Percentiles rank a stretch among this genome's conserved stretches.
Conservation (phyloP, 2,888 invertebrate genomes). For the Idaea dimidiata region DNA sequence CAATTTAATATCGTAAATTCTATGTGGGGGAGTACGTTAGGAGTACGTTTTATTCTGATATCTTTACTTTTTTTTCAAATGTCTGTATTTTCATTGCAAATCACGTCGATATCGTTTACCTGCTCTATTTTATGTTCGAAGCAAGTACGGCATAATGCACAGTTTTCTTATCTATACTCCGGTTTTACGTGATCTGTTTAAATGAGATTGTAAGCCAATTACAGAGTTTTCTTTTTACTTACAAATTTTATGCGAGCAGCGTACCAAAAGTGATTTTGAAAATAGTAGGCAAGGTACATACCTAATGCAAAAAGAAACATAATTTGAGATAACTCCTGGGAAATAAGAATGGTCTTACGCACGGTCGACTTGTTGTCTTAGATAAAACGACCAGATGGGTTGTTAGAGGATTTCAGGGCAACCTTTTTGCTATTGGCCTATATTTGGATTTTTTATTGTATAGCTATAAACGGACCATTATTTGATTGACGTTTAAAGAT, state of each 20-base stretch:
- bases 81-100: conserved; percentile 33
- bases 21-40: background rate
- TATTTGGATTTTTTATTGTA: conserved; percentile 43
- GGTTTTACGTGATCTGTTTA: conserved; percentile 11
- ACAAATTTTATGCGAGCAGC: background rate
- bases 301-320: conserved; percentile 24
- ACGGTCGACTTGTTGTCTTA: conserved; percentile 48
- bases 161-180: conserved; percentile 4
- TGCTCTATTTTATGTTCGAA: conserved; percentile 42
- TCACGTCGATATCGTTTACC: conserved; percentile 44
- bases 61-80: background rate
- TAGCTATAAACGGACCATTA: conserved; percentile 42
- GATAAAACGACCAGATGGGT: conserved; percentile 41
- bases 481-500: conserved; percentile 40
- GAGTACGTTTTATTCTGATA: background rate
- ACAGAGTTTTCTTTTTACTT: background rate
- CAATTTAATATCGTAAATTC: too few species aligned
- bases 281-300: conserved; percentile 10
- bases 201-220: conserved; percentile 4
- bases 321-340: conserved; percentile 45
- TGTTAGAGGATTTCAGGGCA: conserved; percentile 33
- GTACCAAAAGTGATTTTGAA: background rate
- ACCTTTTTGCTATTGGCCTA: conserved; percentile 47
- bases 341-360: conserved; percentile 58
- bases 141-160: conserved; percentile 20